Evolutionary conservation across 2,888 invertebrate species (phyloP).

Genomic region (Athalia circularis): DNA sequence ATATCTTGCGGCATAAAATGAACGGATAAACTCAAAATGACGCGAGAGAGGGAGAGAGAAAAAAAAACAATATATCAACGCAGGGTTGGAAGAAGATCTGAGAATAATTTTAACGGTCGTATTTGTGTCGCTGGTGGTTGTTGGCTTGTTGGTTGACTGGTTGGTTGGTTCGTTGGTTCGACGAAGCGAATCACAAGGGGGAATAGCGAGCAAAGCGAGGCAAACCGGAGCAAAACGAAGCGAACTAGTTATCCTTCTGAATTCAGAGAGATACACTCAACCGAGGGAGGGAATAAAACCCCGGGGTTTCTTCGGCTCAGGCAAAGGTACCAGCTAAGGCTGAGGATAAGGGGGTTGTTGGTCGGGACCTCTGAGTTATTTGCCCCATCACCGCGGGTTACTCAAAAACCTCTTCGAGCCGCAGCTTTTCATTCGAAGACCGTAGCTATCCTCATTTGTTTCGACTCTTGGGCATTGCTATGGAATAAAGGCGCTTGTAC

Average conservation of each 20-base stretch:
- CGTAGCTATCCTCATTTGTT: conserved; percentile 7
- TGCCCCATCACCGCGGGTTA: conserved; percentile 21
- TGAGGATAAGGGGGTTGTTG: not conserved
- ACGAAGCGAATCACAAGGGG: too few relatives aligned
- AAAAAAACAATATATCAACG: too few relatives aligned
- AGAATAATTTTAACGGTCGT: too few relatives aligned
- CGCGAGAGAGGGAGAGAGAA: too few relatives aligned
- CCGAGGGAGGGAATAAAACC: not conserved
- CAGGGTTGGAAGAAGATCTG: too few relatives aligned
- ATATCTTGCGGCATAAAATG: too few relatives aligned
- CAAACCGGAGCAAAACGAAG: not conserved
- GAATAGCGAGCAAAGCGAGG: not conserved
- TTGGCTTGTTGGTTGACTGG: too few relatives aligned
- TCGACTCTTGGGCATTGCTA: not conserved
- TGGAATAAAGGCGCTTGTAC: not conserved
- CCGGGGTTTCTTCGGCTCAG: not conserved
- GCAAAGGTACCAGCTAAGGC: not conserved
- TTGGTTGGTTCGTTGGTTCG: too few relatives aligned
- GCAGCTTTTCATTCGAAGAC: not conserved
- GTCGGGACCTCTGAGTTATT: conserved; percentile 24
- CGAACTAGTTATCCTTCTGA: not conserved
- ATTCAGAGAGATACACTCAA: not conserved
- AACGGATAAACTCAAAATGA: too few relatives aligned
- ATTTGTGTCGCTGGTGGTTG: too few relatives aligned
- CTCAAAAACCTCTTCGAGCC: conserved; percentile 19